Evolutionary conservation across 2,797 vertebrate species (phyloP), one percentile per base, ranked within the genome.

Genomic region (Sebastes iracundus): DNA sequence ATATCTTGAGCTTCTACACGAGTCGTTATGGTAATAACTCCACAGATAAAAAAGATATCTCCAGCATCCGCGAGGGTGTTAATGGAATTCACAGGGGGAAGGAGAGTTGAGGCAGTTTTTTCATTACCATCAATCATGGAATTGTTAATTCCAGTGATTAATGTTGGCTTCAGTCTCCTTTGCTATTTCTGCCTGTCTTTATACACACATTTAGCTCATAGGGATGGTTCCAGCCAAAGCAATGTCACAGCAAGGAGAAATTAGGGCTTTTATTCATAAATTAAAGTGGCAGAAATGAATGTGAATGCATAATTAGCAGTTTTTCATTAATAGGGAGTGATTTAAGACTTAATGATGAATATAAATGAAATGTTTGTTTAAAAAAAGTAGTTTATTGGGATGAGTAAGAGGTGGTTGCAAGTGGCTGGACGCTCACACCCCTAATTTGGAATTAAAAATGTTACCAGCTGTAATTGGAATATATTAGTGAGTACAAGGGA

Each of bases 131-230:
- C 87, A 87, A 90, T 92, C 87, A 87, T 74, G 52, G 77, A 83
- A 72, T 80, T 84, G 81, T 92, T 91, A 72, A 90, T 92, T 93
- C 91, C 25, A 77, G 72, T 91, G 88, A 92, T 94, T 88, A 90
- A 92, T 91, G 74, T 76, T 69, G 70, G 79, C 79, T 58, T 86
- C 62, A 79, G 64, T 83, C 85, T 87, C 68, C 80, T 88, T 79
- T 76, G 60, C 80, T 86, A 75, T 77, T 80, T 78, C 80, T 63
- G 77, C 79, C 79, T 69, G 73, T 85, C 77, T 77, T 86, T 80
- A 80, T 73, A 52, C 78, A 85, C 77, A 86, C 63, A 79, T 83
- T 82, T 79, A 79, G 84, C 81, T 91, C 82, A 28, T 64, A 35
- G 49, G 49, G 61, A 86, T 28, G 46, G 74, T 64, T 67, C 53